Evolutionary conservation across 2,113 vertebrate genomes (phyloP), one percentile per base, ranked within the genome.

Genomic region (Anoplopoma fimbria): DNA sequence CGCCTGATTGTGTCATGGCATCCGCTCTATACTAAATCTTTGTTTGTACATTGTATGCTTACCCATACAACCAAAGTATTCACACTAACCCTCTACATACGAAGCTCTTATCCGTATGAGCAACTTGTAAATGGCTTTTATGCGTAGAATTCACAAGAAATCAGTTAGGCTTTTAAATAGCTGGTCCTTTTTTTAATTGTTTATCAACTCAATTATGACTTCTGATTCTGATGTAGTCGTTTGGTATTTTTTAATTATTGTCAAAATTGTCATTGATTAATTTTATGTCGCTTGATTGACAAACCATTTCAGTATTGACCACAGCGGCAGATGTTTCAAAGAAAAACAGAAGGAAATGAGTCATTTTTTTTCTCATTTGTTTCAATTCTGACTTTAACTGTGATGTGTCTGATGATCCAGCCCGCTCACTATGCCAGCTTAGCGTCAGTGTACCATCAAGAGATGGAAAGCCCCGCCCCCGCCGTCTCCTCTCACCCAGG

Each of bases 401-500:
- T n/a, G 15, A 19, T n/a, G 8, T 58, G 17, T 68, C 31, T 70
- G 31, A 9, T 69, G 4, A 8, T 68, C 19, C 70, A 89, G 84
- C 86, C 61, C 72, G 19, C 91, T 33, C 80, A 88, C 25, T 94
- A 92, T 8, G 87, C 94, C 79, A 93, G 89, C 79, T 87, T 87
- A 0, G 79, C 75, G 1, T 91, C 93, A 0, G 2, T 88, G 6
- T 89, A 71, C 61, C 63, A 84, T 2, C 67, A 79, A 6, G 89
- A 91, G 14, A 68, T 58, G 29, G 73, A 4, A 7, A 88, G 76
- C 27, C 80, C 91, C 0, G 62, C 90, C 15, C 81, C 69, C 0
- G 27, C 80, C 0, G 2, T 69, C 0, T 2, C 82, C 40, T 68
- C 89, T 7, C 60, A 93, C 1, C 79, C 90, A 2, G 90, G 68